These are phyloP conservation scores for Valencia hispanica DNA, from an alignment of 2,797 vertebrate species.

Conservation along the genomic window DNA sequence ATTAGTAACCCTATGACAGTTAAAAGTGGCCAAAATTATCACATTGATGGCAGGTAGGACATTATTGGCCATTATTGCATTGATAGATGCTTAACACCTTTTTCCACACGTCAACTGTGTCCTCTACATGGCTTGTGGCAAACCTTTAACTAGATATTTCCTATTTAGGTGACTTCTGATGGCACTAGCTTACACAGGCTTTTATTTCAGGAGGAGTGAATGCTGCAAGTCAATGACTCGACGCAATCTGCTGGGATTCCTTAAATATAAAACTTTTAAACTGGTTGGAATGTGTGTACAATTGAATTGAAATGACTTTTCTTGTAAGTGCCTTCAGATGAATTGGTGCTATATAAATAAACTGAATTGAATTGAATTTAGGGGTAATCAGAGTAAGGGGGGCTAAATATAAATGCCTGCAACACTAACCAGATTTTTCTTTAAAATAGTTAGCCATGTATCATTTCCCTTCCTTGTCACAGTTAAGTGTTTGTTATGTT, in stretches of 20 bases:
- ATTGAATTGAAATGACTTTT: no score
- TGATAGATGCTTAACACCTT: background rate
- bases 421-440: background rate
- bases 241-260: no score
- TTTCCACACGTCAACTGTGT: background rate
- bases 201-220: no score
- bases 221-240: no score
- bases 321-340: no score
- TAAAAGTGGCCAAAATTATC: background rate
- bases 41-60: background rate
- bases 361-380: no score
- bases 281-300: no score
- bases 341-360: no score
- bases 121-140: background rate
- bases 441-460: background rate
- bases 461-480: background rate
- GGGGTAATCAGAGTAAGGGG: no score
- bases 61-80: background rate
- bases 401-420: background rate
- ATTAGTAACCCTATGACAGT: background rate
- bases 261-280: no score
- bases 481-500: no score
- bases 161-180: background rate
- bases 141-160: background rate
- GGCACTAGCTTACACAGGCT: background rate